Base-by-base conservation (phyloP, 2,113 vertebrate genomes). In the Oryzias melastigma region DNA sequence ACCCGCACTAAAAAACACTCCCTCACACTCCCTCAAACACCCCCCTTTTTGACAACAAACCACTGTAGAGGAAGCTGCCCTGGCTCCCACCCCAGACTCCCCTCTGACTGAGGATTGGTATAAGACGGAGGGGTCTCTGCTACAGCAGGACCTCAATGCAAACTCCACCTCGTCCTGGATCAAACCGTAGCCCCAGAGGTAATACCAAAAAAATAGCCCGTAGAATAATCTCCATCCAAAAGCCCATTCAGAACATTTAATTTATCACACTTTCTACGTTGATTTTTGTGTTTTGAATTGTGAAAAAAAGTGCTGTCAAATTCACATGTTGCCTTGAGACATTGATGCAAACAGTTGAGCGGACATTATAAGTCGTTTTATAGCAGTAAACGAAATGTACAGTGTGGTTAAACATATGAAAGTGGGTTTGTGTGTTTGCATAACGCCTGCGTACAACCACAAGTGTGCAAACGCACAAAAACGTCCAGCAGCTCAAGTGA, bases 81-180 rank as follows among this genome's bases (percentile, higher is more conserved):
- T 89, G 88, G 88, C 85, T 60, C 84, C 88, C 82, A 89, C 86
- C 87, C 88, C 90, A 84, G 87, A 85, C 83, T 91, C 89, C 87
- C 89, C 89, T 85, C 85, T 89, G 88, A 84, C 87, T 72, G 88
- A 91, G 85, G 89, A 91, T 83, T 92, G 91, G 91, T 91, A 85
- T 89, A 91, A 91, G 84, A 89, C 87, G 83, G 90, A 92, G 76
- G 90, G 89, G 85, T 91, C 88, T 79, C 90, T 91, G 81, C 75
- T 91, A 90, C 91, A 91, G 88, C 91, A 92, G 88, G 92, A 92
- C 88, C 89, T 92, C 90, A 93, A 91, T 92, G 92, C 91, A 89
- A 93, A 92, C 88, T 91, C 92, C 77, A 91, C 91, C 82, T 91
- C 91, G 71, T 89, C 91, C 86, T 93, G 91, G 92, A 92, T 91